Conservation (phyloP, 1,140 invertebrate species). For the Panagrolaimus sp. region DNA sequence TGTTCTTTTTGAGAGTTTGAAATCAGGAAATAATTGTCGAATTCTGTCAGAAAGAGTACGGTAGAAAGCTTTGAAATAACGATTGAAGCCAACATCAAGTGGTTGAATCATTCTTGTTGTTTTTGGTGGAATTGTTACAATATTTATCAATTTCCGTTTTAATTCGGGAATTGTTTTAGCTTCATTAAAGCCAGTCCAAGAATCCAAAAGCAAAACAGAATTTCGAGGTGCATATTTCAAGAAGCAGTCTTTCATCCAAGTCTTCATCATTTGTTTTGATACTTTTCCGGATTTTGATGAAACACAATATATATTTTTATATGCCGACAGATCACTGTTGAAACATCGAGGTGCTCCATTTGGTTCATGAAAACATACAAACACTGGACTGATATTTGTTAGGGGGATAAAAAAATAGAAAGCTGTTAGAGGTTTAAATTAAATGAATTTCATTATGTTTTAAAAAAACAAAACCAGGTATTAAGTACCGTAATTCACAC, state of each 20-base stretch:
- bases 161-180: neutral
- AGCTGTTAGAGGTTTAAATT: neutral
- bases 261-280: neutral
- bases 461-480: neutral
- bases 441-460: neutral
- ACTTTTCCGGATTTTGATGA: neutral
- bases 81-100: neutral
- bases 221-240: neutral
- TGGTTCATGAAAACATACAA: neutral
- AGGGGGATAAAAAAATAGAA: neutral
- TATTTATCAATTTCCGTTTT: neutral
- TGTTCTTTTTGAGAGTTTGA: neutral
- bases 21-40: neutral
- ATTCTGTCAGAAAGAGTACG: neutral
- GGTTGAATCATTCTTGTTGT: neutral
- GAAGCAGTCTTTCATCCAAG: neutral
- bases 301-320: neutral
- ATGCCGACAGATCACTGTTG: neutral
- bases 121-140: neutral
- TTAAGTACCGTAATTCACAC: too few species aligned
- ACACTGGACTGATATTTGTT: neutral
- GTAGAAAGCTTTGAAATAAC: neutral
- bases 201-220: neutral
- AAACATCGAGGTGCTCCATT: neutral
- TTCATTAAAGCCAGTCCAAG: too few species aligned